Conservation (phyloP, 2,113 vertebrate genomes). For the Atlantisia rogersi region DNA sequence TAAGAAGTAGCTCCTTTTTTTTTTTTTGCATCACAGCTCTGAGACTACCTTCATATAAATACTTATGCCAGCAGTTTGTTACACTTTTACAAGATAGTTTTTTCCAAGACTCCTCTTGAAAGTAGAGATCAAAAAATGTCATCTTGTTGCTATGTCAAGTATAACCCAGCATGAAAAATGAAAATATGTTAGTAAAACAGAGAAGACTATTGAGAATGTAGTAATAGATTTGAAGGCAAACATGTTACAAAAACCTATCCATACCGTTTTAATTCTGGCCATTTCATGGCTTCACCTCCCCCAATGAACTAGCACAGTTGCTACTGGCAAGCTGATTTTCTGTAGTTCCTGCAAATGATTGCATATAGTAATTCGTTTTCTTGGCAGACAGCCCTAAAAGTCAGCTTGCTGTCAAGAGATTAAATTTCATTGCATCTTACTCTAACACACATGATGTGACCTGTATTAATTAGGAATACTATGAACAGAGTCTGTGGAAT, state of each 20-base stretch:
- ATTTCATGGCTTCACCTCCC: background rate
- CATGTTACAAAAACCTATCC: background rate
- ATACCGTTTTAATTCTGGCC: background rate
- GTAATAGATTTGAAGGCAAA: background rate
- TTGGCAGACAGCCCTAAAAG: constrained; percentile 30
- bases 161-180: background rate
- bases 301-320: background rate
- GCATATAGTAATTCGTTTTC: constrained; percentile 12
- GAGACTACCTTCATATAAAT: background rate
- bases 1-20: background rate
- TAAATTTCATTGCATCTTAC: background rate
- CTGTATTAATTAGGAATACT: background rate
- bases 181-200: background rate
- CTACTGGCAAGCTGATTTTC: background rate
- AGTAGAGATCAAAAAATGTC: background rate
- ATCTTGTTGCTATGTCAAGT: background rate
- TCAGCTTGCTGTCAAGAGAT: constrained; percentile 1
- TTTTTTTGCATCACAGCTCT: background rate
- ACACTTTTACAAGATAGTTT: background rate
- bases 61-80: background rate
- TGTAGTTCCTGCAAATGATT: constrained; percentile 4
- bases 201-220: background rate
- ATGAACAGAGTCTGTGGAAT: background rate
- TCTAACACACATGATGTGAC: background rate
- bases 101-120: background rate